These are phyloP conservation scores for Diorhabda sublineata DNA, from an alignment of 1,140 invertebrate species.

Conservation along the genomic window DNA sequence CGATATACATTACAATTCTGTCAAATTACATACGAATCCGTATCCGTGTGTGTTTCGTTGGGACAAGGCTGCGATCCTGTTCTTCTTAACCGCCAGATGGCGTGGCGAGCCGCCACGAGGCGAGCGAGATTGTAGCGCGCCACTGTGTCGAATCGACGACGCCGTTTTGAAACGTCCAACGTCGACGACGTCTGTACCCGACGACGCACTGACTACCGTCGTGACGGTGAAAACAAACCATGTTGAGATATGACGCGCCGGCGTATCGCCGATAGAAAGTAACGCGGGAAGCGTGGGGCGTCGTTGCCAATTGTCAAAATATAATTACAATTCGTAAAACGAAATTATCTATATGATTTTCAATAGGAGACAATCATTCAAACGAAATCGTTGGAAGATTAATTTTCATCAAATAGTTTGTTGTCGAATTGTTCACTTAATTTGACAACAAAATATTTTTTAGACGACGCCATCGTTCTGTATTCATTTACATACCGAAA, in stretches of 20 bases:
- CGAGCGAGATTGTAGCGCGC: constrained; percentile 60
- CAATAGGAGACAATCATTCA: too few relatives aligned
- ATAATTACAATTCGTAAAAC: too few relatives aligned
- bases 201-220: constrained; percentile 14
- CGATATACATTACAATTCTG: not conserved
- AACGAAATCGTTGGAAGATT: too few relatives aligned
- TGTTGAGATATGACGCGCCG: not conserved
- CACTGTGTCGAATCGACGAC: constrained; percentile 44
- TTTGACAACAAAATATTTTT: too few relatives aligned
- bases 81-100: constrained; percentile 60
- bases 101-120: constrained; percentile 61
- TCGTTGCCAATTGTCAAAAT: not conserved
- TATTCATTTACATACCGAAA: too few relatives aligned
- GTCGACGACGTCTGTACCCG: not conserved
- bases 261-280: not conserved
- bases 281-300: not conserved
- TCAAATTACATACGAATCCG: constrained; percentile 45
- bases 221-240: not conserved
- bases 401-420: too few relatives aligned
- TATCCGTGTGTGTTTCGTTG: constrained; percentile 53
- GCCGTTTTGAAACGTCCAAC: not conserved
- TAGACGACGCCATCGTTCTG: too few relatives aligned
- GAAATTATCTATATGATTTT: too few relatives aligned
- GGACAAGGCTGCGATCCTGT: constrained; percentile 56
- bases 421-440: too few relatives aligned